phyloP scores from a whole-genome alignment of 2,113 vertebrate species.

The Apodemus speciosus region DNA sequence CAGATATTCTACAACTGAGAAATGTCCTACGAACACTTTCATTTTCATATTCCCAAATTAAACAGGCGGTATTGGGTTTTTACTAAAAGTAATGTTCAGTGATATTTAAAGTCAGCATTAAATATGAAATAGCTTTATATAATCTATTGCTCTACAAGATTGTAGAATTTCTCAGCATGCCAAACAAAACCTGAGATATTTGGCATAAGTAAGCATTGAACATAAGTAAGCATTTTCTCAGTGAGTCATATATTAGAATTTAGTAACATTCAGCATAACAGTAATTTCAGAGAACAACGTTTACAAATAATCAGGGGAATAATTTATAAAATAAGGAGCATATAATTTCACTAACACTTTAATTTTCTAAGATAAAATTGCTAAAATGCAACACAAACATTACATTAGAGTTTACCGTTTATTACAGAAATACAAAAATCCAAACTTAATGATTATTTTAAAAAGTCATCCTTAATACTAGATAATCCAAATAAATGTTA shows the following conservation, averaged over 20 bases:
- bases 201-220: neutral
- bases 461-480: neutral
- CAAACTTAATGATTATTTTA: conserved; percentile 1
- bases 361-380: conserved; percentile 37
- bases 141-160: conserved; percentile 65
- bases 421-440: neutral
- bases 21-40: conserved; percentile 47
- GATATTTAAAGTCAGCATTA: conserved; percentile 49
- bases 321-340: neutral
- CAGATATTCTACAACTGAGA: neutral
- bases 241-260: conserved; percentile 43
- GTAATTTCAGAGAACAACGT: neutral
- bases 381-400: conserved; percentile 17
- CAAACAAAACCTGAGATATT: neutral
- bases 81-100: conserved; percentile 55
- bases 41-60: conserved; percentile 63
- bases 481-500: neutral
- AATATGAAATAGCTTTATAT: conserved; percentile 61
- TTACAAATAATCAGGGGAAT: neutral
- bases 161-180: conserved; percentile 55
- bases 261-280: neutral
- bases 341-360: neutral
- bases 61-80: conserved; percentile 61
- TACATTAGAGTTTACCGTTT: neutral
- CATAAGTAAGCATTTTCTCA: conserved; percentile 31